phyloP scores from a whole-genome alignment of 2,888 invertebrate genomes.

The Pristionchus fissidentatus region DNA sequence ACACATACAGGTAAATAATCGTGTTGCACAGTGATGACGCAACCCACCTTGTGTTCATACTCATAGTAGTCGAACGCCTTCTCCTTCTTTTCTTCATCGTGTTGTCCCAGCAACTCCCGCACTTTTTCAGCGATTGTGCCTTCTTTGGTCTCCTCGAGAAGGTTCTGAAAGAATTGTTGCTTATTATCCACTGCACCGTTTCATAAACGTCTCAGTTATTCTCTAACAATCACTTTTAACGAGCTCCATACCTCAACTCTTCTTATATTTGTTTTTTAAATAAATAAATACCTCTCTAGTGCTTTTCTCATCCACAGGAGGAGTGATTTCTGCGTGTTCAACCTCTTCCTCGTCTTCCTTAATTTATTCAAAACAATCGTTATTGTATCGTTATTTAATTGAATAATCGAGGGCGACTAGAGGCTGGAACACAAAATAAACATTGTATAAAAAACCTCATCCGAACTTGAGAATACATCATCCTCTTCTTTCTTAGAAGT shows the following conservation, averaged over 20 bases:
- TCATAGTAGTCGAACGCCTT: constrained; percentile 26
- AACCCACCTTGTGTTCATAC: background rate
- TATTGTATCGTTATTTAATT: no score
- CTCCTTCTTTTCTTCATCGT: constrained; percentile 1
- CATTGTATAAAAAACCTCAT: no score
- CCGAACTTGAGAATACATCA: no score
- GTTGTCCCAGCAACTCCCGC: background rate
- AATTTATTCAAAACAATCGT: background rate
- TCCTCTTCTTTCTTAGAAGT: no score
- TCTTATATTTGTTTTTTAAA: background rate
- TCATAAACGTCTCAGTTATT: no score
- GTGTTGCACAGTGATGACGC: no score
- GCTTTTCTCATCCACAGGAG: background rate
- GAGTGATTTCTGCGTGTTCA: background rate
- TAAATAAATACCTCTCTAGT: background rate
- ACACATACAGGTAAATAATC: background rate
- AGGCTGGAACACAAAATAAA: no score
- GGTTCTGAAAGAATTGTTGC: background rate
- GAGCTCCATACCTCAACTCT: no score
- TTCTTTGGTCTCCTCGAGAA: background rate
- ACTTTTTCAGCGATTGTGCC: constrained; percentile 23
- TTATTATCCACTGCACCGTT: background rate
- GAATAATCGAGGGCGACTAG: no score
- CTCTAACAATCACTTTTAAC: no score
- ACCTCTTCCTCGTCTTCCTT: background rate